These are phyloP conservation scores for Morelia viridis DNA, from an alignment of 2,797 vertebrate species.

Conservation along the genomic window DNA sequence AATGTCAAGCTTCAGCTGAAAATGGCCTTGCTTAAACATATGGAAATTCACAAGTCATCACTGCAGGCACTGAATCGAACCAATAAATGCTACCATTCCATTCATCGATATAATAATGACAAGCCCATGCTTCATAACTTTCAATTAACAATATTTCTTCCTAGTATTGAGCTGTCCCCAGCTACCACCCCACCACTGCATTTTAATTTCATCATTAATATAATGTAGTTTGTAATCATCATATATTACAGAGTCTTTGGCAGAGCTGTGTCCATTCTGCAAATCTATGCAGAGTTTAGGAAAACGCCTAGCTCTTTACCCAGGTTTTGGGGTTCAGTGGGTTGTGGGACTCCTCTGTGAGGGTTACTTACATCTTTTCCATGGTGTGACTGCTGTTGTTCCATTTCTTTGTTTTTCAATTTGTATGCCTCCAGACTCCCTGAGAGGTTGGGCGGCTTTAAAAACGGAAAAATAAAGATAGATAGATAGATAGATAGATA, in stretches of 20 bases:
- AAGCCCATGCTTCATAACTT: conserved; percentile 4
- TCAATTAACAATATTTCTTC: conserved; percentile 25
- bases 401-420: neutral
- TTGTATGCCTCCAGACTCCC: neutral
- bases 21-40: neutral
- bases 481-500: too few species aligned
- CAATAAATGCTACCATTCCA: conserved; percentile 14
- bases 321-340: neutral
- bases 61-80: neutral
- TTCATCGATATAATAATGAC: neutral
- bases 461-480: neutral
- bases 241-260: neutral
- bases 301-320: too few species aligned
- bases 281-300: neutral
- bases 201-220: neutral
- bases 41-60: conserved; percentile 6
- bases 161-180: neutral
- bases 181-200: neutral
- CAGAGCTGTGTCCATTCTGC: neutral
- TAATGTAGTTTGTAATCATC: neutral
- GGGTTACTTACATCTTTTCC: neutral
- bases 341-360: neutral
- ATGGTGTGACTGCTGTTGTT: neutral
- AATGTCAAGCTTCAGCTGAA: neutral
- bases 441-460: neutral